Evolutionary conservation across 2,797 vertebrate species (phyloP).

Genomic region (Limosa lapponica): DNA sequence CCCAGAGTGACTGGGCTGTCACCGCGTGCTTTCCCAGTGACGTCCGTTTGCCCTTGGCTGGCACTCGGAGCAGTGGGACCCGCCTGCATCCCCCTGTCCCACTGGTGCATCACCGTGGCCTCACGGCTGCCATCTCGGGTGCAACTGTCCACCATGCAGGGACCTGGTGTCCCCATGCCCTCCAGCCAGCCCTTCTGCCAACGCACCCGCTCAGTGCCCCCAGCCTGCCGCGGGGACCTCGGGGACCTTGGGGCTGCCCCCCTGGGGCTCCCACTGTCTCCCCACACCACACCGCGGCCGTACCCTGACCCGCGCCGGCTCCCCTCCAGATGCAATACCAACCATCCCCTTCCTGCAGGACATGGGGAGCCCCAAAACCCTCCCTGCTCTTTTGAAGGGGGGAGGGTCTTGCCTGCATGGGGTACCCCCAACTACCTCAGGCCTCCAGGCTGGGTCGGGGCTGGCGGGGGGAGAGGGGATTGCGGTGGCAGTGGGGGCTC

Average conservation of each 20-base stretch:
- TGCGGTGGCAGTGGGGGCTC: not conserved
- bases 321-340: not conserved
- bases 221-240: not conserved
- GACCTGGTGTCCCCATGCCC: accelerated
- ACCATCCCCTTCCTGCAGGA: not conserved
- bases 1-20: not conserved
- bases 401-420: not conserved
- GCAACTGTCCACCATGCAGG: accelerated
- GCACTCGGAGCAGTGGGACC: not conserved
- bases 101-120: not conserved
- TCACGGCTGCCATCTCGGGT: not conserved
- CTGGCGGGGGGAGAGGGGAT: not conserved
- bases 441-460: slow-evolving; percentile 53
- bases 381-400: not conserved
- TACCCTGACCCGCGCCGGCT: accelerated
- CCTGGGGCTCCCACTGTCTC: not conserved
- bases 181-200: not conserved
- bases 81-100: accelerated
- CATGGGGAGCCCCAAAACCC: not conserved
- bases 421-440: slow-evolving; percentile 78
- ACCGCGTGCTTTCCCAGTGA: not conserved
- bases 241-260: not conserved
- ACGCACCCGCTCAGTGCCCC: accelerated
- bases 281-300: accelerated
- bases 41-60: accelerated